Evolutionary conservation across 2,797 vertebrate species (phyloP).

Genomic region (Manis pentadactyla): DNA sequence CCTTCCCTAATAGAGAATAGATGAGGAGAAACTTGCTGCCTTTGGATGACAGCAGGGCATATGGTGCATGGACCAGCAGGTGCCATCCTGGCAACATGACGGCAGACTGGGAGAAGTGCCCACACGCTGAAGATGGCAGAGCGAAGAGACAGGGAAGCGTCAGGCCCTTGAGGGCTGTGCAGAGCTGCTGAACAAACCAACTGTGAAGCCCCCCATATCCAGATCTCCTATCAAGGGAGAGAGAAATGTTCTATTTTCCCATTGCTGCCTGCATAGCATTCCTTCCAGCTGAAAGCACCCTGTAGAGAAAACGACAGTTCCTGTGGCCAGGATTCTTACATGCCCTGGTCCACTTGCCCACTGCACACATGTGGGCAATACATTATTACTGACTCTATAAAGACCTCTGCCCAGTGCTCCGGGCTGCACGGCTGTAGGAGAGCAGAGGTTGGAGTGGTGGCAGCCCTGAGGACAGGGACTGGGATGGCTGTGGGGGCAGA

Average conservation of each 20-base stretch:
- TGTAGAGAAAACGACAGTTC: not conserved
- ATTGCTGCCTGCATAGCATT: not conserved
- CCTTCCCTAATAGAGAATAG: not conserved
- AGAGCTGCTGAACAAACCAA: not conserved
- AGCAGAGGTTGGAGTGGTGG: no score
- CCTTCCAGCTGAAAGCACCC: not conserved
- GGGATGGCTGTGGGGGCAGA: no score
- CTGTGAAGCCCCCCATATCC: not conserved
- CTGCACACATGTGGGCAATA: no score
- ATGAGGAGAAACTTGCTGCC: not conserved
- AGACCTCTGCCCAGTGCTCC: no score
- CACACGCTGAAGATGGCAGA: not conserved
- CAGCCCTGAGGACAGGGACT: no score
- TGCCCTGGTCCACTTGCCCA: no score
- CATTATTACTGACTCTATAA: no score
- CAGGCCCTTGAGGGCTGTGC: not conserved
- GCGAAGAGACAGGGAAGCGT: not conserved
- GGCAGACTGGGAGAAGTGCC: not conserved
- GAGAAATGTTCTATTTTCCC: not conserved
- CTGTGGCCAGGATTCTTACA: no score
- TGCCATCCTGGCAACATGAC: no score
- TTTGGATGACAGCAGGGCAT: not conserved
- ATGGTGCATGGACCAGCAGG: accelerated
- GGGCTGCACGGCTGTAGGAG: no score
- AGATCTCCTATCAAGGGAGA: not conserved